Evolutionary conservation across 2,888 invertebrate species (phyloP), one percentile per base, ranked within the genome.

Genomic region (Drosophila pseudotalamancana): DNA sequence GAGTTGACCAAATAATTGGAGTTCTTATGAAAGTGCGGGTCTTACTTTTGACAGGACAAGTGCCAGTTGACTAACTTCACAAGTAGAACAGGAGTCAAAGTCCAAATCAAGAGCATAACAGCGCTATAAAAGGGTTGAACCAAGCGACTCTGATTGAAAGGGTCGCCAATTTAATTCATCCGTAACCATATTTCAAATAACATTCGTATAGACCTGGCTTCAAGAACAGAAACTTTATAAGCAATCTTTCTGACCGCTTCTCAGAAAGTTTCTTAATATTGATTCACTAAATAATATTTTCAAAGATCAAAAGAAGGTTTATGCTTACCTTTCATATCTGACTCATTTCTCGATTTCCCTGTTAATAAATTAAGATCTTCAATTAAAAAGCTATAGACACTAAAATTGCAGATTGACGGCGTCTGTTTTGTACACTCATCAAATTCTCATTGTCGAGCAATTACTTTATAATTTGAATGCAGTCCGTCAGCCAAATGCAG

Each of bases 1-100:
- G 40, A 66, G 83, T 62, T 82, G 65, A 68, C 68, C 86, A 85
- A 71, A 72, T 74, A 80, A 78, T 82, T 74, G 66, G 62, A 48
- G 51, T 46, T 45, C 68, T 82, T 57, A 57, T 40, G 43, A 65
- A 54, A 55, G 56, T 40, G 34, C 39, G 32, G 27, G 32, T 11
- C 43, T 51, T 37, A 29, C 54, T 49, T 39, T 39, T 34, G 54
- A 23, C 49, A 31, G 49, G 45, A 25, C 61, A 67, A 55, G 51
- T 67, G 57, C 12, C 59, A 55, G 37, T 59, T 63, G 45, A 57
- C 51, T 48, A 66, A 66, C 56, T 84, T 77, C 55, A 23, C 34
- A 72, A 75, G 16, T 43, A 37, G 5, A 39, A 48, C 5, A 25
- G 37, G 6, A 8, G 32, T 32, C 12, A 12, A 14, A 56, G 40